Base-by-base conservation (phyloP, 2,113 vertebrate species). In the Cephalophus harveyi region DNA sequence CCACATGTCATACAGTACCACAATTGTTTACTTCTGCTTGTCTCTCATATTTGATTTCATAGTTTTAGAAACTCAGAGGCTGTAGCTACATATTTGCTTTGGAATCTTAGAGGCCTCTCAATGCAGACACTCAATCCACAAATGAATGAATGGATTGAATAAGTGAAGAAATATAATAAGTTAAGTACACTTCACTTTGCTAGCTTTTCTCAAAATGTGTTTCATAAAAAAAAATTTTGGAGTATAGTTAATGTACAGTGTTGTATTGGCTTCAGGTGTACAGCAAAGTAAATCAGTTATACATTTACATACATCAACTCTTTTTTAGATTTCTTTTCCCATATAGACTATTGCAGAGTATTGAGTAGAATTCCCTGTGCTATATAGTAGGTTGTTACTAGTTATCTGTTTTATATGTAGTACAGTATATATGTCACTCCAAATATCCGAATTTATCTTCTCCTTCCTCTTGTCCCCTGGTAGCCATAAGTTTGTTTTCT, bases 171-270 rank as follows among this genome's bases (percentile, higher is more conserved):
- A 87, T 19, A 30, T 60, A 3, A 89, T 59, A 81, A 79, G 40
- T 12, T 52, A 92, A 74, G 10, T 57, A 0, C 9, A 84, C 30
- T 55, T 87, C 15, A 8, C 8, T 59, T 60, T 94, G 15, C 52
- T 94, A 87, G 28, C 46, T 96, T 89, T 91, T 19, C 78, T 50
- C 78, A 50, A 79, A 79, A 50, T 50, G 16, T 79, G 28, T 33
- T 79, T 79, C 28, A 16, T 28, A 28, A 78, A 46, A 7, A 46
- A 0, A 0, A 0, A 46, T 74, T 78, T 79, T 33, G 76, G 5
- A 50, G 28, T 48, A 17, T 33, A 79, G 15, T 33, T 50, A 5
- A 50, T 79, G 28, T 19, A 79, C 16, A 79, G 15, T 50, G 46
- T 50, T 50, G 15, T 50, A 30, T 50, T 79, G 33, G 46, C 76